Percentiles rank a stretch among this genome's conserved stretches.
Conservation (phyloP, 2,797 vertebrate species). For the Buceros bicornis region DNA sequence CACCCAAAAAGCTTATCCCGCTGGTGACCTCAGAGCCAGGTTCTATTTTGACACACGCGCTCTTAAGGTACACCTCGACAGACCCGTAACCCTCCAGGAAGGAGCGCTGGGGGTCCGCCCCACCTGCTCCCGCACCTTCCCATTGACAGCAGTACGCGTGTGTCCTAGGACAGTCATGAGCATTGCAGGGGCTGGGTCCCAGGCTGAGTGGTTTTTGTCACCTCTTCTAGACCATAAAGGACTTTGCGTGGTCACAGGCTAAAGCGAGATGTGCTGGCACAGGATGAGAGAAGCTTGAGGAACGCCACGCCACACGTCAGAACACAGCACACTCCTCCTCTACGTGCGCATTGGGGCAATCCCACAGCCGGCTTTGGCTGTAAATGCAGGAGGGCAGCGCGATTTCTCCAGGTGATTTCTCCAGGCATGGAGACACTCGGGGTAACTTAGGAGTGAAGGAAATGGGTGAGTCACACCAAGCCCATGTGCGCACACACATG, state of each 20-base stretch:
- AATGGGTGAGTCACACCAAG: not conserved
- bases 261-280: not conserved
- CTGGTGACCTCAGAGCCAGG: slow-evolving; percentile 17
- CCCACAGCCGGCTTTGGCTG: not conserved
- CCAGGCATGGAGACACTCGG: not conserved
- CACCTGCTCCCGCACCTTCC: not conserved
- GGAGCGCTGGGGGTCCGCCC: not conserved
- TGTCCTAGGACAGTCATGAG: not conserved
- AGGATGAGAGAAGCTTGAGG: not conserved
- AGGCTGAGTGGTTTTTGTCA: not conserved
- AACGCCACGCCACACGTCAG: fast-evolving
- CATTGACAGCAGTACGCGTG: not conserved
- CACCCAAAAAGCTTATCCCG: slow-evolving; percentile 30
- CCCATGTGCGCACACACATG: no score
- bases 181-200: not conserved
- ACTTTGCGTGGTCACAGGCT: not conserved
- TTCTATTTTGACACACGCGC: not conserved
- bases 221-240: not conserved
- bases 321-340: not conserved
- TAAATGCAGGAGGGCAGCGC: not conserved
- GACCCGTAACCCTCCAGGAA: not conserved
- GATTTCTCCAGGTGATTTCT: not conserved
- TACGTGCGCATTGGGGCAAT: not conserved
- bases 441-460: not conserved
- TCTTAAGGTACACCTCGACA: not conserved